Evolutionary conservation across 53 echinoderm and acorn worm genomes (phyloP).

Genomic region (Antedon mediterranea): DNA sequence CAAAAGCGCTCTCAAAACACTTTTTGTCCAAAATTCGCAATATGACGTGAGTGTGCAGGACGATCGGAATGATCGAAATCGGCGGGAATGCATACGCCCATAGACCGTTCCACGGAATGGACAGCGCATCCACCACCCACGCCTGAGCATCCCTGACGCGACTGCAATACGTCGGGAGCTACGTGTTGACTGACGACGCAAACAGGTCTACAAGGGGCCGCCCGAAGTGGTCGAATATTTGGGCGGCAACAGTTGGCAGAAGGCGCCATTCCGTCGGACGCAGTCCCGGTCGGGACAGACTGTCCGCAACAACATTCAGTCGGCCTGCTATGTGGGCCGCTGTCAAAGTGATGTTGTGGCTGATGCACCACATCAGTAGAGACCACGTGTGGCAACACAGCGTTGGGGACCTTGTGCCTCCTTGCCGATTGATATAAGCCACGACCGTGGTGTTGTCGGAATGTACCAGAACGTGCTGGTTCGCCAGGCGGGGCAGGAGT

Average conservation of each 20-base stretch:
- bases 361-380: not conserved
- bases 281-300: constrained; percentile 3
- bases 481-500: not conserved
- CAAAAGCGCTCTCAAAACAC: too few relatives aligned
- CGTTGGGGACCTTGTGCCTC: constrained; percentile 7
- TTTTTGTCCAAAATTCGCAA: too few relatives aligned
- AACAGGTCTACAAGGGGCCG: constrained; percentile 14
- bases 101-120: not conserved
- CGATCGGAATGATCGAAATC: constrained; percentile 6
- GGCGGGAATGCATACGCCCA: constrained; percentile 20
- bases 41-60: too few relatives aligned
- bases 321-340: constrained; percentile 14
- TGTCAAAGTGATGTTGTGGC: not conserved
- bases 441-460: constrained; percentile 32
- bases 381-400: constrained; percentile 5
- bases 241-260: not conserved
- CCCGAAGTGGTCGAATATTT: not conserved
- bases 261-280: constrained; percentile 13
- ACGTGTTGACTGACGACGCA: not conserved
- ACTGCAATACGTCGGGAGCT: constrained; percentile 7
- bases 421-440: constrained; percentile 24
- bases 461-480: not conserved
- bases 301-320: constrained; percentile 25
- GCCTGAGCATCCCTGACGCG: not conserved
- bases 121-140: not conserved